Evolutionary conservation across 2,888 invertebrate species (phyloP).

Genomic region (Ligdia adustata): DNA sequence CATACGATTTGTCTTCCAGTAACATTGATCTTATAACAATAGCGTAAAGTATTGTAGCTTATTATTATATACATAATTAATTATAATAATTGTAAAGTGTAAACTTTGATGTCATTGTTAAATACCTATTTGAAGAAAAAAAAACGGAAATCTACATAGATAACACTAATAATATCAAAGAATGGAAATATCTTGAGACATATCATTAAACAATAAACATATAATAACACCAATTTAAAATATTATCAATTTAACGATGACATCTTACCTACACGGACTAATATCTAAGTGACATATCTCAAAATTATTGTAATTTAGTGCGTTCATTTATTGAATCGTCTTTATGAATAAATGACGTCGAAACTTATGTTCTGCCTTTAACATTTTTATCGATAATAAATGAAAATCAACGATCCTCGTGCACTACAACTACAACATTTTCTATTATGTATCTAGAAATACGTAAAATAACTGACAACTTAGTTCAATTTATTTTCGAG

Average conservation of each 20-base stretch:
- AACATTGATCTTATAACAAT: conserved; percentile 82
- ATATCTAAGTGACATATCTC: conserved; percentile 81
- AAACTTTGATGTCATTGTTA: conserved; percentile 56
- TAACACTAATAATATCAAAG: too few species aligned
- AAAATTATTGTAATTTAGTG: conserved; percentile 82
- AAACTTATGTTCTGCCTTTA: conserved; percentile 42
- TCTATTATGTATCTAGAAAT: too few species aligned
- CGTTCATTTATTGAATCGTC: conserved; percentile 83
- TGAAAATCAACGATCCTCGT: too few species aligned
- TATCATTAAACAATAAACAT: neutral
- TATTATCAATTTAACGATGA: conserved; percentile 55
- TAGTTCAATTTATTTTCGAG: too few species aligned
- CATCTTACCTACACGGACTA: conserved; percentile 61
- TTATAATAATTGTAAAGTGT: conserved; percentile 54
- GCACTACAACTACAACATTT: too few species aligned
- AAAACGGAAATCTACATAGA: too few species aligned
- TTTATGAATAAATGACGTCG: conserved; percentile 83
- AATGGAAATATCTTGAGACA: too few species aligned
- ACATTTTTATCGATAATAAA: neutral
- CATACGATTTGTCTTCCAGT: conserved; percentile 85
- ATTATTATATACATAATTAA: conserved; percentile 76
- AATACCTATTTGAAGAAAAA: too few species aligned
- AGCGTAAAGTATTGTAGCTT: conserved; percentile 81
- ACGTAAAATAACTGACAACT: too few species aligned
- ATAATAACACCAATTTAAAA: conserved; percentile 28